Base-by-base conservation (phyloP, 2,797 vertebrate species). In the Sphenopsis melanotis region DNA sequence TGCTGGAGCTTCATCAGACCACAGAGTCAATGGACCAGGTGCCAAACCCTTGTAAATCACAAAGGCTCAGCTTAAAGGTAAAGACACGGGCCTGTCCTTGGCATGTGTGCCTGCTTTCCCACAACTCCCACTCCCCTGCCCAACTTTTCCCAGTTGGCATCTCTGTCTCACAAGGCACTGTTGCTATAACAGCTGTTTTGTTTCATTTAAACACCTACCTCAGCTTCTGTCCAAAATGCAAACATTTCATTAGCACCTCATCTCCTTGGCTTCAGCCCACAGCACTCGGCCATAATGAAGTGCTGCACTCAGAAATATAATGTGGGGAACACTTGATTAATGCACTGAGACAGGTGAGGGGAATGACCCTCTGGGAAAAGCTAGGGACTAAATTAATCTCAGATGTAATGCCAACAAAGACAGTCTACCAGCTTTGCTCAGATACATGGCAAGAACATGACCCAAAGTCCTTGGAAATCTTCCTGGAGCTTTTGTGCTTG, bases 181-280 rank as follows among this genome's bases (percentile, higher is more conserved):
- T 95, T 88, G 76, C 92, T 94, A 39, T 92, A 95, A 93, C 93
- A 94, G 93, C 91, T 96, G 95, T 66, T 96, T 91, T 89, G 93
- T 93, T 94, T 95, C 93, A 22, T 93, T 92, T 94, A 87, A 96
- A 97, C 95, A 94, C 93, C 95, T 96, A 94, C 94, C 87, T 96
- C 91, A 90, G 85, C 93, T 93, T 83, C 87, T 89, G 74, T 91
- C 93, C 91, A 91, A 92, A 95, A 96, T 3, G 74, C 74, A 95
- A 96, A 93, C 95, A 90, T 97, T 97, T 94, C 89, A 91, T 97
- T 95, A 96, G 85, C 91, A 94, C 95, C 89, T 96, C 95, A 94
- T 97, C 95, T 95, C 83, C 89, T 93, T 90, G 85, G 91, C 95
- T 93, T 95, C 86, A 89, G 74, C 91, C 83, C 2, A 17, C 47